phyloP scores from a whole-genome alignment of 2,888 invertebrate genomes.

The Cacoxenus indagator region DNA sequence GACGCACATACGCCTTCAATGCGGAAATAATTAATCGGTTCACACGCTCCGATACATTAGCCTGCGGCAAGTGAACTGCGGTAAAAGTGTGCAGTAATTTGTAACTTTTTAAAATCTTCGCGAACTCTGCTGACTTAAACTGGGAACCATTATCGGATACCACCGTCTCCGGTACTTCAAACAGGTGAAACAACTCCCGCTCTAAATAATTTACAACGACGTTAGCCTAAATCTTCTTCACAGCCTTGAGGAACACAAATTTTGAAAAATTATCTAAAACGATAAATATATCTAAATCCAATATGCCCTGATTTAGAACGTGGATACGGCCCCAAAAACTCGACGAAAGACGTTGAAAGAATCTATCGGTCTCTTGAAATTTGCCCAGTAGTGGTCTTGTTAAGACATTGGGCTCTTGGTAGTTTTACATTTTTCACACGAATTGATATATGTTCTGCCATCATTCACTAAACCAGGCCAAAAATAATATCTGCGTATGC shows the following conservation, averaged over 20 bases:
- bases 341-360: slow-evolving; percentile 1
- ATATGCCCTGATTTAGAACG: neutral
- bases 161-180: slow-evolving; percentile 28
- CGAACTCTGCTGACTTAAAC: slow-evolving; percentile 9
- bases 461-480: neutral
- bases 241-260: neutral
- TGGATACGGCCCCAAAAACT: slow-evolving; percentile 2
- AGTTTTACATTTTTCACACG: neutral
- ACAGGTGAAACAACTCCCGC: slow-evolving; percentile 25
- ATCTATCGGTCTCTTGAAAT: neutral
- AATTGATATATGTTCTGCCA: neutral
- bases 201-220: neutral
- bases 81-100: too few relatives aligned
- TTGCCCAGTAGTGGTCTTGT: slow-evolving; percentile 16
- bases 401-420: slow-evolving; percentile 1
- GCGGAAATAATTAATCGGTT: slow-evolving; percentile 30
- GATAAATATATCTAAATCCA: slow-evolving; percentile 20
- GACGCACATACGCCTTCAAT: slow-evolving; percentile 26
- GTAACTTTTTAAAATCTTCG: neutral
- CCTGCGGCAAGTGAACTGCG: slow-evolving; percentile 14
- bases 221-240: too few relatives aligned
- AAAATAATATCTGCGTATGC: neutral
- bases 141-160: slow-evolving; percentile 30
- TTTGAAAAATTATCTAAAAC: neutral
- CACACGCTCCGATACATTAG: slow-evolving; percentile 30